Evolutionary conservation across 1,140 invertebrate genomes (phyloP), one percentile per base, ranked within the genome.

Genomic region (Bombus difficillimus): DNA sequence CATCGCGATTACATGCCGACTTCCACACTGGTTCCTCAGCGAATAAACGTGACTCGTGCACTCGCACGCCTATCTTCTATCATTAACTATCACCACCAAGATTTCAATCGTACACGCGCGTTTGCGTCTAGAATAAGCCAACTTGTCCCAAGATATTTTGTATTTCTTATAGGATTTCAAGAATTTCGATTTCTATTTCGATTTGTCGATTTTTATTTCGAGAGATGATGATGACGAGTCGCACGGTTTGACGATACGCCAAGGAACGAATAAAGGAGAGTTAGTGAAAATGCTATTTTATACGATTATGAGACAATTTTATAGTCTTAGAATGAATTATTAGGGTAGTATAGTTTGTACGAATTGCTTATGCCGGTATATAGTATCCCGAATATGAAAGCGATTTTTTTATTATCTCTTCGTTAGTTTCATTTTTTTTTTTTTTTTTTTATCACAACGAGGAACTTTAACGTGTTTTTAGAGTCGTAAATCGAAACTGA

Each of bases 101-200:
- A 82, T 74, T 82, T 74, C 80, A 62, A 73, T 81, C 80, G 18
- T 53, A 81, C 57, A 18, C 53, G 32, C 39, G 53, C 34, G 22
- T 72, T n/a, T 34, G n/a, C 47, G 39, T 53, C 47, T 53, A 6
- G 18, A 53, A 22, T 8, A 8, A 66, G 32, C 37, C 8, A 57
- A 13, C 28, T 6, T 41, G 79, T 69, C 43, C 3, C n/a, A 28
- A 15, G 13, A 34, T 34, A 25, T 32, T 15, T 34, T 15, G 10
- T 75, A 13, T 34, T 25, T 59, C 37, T 39, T 2, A 10, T 22
- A 13, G 1, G 37, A 34, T 57, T 80, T 34, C n/a, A 32, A n/a
- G 28, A 57, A 71, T 71, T n/a, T 39, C 43, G 34, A 71, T 81
- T 53, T 12, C n/a, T 41, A 66, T 28, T 32, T 43, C 6, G n/a